Evolutionary conservation across 2,113 vertebrate species (phyloP).

Genomic region (Noturus placidus): DNA sequence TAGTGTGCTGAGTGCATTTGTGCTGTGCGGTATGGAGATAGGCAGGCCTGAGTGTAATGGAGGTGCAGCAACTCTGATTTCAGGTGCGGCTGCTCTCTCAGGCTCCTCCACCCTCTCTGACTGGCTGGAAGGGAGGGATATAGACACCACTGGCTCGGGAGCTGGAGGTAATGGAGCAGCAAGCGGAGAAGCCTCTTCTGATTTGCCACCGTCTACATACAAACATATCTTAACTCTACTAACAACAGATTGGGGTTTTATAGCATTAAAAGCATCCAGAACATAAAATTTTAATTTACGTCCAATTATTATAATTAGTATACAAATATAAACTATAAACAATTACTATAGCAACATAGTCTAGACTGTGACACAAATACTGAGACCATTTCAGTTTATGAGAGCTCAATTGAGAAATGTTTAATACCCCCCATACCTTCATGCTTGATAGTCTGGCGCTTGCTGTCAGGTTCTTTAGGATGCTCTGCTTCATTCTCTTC

Average conservation of each 20-base stretch:
- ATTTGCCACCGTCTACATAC: slow-evolving; percentile 54
- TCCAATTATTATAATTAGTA: neutral
- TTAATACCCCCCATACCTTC: slow-evolving; percentile 65
- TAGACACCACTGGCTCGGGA: slow-evolving; percentile 49
- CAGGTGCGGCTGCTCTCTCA: slow-evolving; percentile 55
- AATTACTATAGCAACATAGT: neutral
- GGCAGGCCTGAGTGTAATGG: slow-evolving; percentile 60
- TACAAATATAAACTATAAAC: neutral
- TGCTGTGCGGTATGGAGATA: slow-evolving; percentile 59
- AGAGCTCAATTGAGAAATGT: neutral
- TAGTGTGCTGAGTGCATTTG: slow-evolving; percentile 56
- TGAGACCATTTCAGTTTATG: neutral
- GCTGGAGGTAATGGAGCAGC: slow-evolving; percentile 49
- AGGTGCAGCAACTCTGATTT: slow-evolving; percentile 61
- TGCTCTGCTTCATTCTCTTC: slow-evolving; percentile 83
- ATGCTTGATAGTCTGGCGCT: slow-evolving; percentile 64
- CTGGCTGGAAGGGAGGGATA: slow-evolving; percentile 55
- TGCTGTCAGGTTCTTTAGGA: slow-evolving; percentile 84
- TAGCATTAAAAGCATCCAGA: neutral
- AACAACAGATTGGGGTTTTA: neutral
- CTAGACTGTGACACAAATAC: neutral
- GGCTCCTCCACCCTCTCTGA: slow-evolving; percentile 59
- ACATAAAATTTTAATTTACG: neutral
- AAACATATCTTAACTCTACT: neutral
- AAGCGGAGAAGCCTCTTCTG: slow-evolving; percentile 58